Evolutionary conservation across 1,140 invertebrate genomes (phyloP), one percentile per base, ranked within the genome.

Genomic region (Ruditapes philippinarum): DNA sequence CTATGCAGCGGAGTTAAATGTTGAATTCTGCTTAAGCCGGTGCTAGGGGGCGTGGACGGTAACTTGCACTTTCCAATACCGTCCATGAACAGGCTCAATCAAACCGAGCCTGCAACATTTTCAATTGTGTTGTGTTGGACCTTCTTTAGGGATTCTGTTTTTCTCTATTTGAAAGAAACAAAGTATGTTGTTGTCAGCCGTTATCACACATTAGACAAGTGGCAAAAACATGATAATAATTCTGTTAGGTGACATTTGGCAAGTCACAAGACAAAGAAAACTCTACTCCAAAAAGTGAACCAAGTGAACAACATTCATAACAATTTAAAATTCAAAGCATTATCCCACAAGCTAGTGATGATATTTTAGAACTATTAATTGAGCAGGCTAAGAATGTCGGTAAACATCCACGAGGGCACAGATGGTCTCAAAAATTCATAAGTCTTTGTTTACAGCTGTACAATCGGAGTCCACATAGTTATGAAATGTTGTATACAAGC

Each of bases 391-490:
- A 33, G 19, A 89, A 82, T 74, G 25, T 54, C 1, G 65, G 2
- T 12, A 62, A 36, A 57, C 22, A 82, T 28, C 57, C 38, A 31
- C 33, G 42, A 49, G 78, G 87, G 0, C 70, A 68, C 17, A 28
- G 87, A 9, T 89, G 87, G 87, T 62, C 49, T 57, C 49, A 89
- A 36, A 31, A 28, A 25, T 33, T 89, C 17, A 89, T 89, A 3
- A 17, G 14, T 42, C 31, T 4, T 11, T 22, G 51, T 19, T n/a
- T 54, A 54, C 51, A 54, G 19, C 22, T 54, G 19, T 54, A 54
- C 51, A n/a, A 22, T 19, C 11, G 51, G 22, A 88, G 86, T 54
- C 86, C 76, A 49, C 17, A 33, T 57, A 42, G 12, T 51, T 80
- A 79, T 11, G 28, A 28, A 1, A n/a, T 70, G 12, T 73, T 31